Conservation (phyloP, 2,797 vertebrate species). For the Threskiornis aethiopicus region DNA sequence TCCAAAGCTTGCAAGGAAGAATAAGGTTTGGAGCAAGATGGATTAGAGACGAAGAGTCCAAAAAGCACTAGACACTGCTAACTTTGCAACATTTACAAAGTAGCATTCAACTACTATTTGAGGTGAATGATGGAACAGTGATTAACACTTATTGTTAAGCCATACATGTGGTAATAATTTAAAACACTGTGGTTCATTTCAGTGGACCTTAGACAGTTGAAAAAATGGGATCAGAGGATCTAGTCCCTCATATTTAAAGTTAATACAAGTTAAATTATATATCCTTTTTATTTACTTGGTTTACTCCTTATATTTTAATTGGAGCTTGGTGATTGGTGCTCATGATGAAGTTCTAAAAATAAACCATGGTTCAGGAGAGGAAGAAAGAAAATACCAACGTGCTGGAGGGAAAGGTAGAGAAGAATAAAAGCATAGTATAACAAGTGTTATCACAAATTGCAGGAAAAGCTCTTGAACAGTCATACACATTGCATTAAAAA, state of each 20-base stretch:
- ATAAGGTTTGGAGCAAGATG: background rate
- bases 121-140: background rate
- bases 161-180: background rate
- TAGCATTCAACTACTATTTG: background rate
- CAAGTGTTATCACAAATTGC: background rate
- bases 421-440: background rate
- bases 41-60: background rate
- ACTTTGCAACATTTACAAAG: background rate
- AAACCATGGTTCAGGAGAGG: background rate
- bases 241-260: background rate
- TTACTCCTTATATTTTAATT: background rate
- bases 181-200: background rate
- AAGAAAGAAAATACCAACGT: background rate
- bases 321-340: background rate
- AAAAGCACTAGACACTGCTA: background rate
- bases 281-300: background rate
- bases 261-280: background rate
- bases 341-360: background rate
- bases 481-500: background rate
- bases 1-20: background rate
- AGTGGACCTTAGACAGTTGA: background rate
- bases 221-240: background rate
- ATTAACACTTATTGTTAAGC: background rate
- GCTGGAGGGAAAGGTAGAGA: background rate
- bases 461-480: background rate